Evolutionary conservation across 2,888 invertebrate genomes (phyloP).

Genomic region (Polymixis lichenea): DNA sequence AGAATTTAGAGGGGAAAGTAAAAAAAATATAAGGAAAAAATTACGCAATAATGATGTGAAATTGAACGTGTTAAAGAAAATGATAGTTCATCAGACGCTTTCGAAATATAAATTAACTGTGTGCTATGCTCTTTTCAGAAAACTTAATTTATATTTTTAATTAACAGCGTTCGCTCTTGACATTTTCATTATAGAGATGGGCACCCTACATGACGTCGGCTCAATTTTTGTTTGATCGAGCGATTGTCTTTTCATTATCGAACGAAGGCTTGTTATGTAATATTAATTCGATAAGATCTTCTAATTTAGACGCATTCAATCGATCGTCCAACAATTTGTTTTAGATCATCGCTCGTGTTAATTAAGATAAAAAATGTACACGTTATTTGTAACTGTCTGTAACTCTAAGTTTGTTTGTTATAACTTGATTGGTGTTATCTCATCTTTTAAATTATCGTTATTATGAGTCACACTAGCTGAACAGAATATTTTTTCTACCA

Average conservation of each 20-base stretch:
- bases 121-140: background rate
- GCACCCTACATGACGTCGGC: constrained; percentile 68
- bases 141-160: constrained; percentile 13
- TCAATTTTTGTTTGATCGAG: constrained; percentile 76
- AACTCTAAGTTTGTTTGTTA: constrained; percentile 43
- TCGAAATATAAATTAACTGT: background rate
- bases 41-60: background rate
- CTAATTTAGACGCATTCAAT: constrained; percentile 77
- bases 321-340: constrained; percentile 77
- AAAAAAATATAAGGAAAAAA: background rate
- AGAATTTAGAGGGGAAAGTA: constrained; percentile 27
- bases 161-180: constrained; percentile 45
- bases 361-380: constrained; percentile 76
- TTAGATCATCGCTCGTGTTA: constrained; percentile 75
- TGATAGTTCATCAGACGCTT: background rate
- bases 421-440: constrained; percentile 53
- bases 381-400: constrained; percentile 60
- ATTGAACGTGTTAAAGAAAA: background rate
- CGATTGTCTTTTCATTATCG: constrained; percentile 82
- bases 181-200: constrained; percentile 54
- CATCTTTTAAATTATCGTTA: constrained; percentile 47
- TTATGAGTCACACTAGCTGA: constrained; percentile 25
- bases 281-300: constrained; percentile 85
- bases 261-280: constrained; percentile 82
- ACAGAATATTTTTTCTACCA: constrained; percentile 15